A percentile compares a stretch with the other conserved stretches of the same genome.
phyloP scores from a whole-genome alignment of 2,888 invertebrate species.

The Alviniconcha strummeri region DNA sequence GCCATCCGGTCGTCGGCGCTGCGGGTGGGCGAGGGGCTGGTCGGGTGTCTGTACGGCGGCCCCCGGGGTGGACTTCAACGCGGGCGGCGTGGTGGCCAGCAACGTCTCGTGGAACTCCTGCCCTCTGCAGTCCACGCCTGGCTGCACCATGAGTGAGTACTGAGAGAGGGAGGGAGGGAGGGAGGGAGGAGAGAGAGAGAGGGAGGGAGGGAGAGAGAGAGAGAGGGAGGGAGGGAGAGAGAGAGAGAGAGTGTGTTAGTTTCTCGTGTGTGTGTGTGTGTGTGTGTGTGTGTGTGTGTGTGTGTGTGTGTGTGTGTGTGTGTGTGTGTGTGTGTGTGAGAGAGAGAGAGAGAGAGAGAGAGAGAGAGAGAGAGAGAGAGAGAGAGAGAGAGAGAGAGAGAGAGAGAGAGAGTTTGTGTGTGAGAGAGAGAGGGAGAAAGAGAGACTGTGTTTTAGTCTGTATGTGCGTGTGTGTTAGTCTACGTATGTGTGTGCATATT shows the following conservation, averaged over 20 bases:
- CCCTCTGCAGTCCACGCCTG: background rate
- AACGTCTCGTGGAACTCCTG: conserved; percentile 34
- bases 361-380: conserved; percentile 12
- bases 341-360: background rate
- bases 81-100: background rate
- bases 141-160: conserved; percentile 33
- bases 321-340: too few relatives aligned
- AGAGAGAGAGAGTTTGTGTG: background rate
- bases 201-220: too few relatives aligned
- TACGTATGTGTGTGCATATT: background rate
- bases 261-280: too few relatives aligned
- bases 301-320: too few relatives aligned
- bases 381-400: background rate
- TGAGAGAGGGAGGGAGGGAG: too few relatives aligned
- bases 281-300: too few relatives aligned
- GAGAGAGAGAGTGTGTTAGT: conserved; percentile 13
- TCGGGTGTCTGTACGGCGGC: conserved; percentile 33
- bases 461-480: conserved; percentile 5
- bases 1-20: background rate
- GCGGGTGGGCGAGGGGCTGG: conserved; percentile 31
- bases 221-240: background rate
- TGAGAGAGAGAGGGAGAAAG: background rate
- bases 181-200: too few relatives aligned
- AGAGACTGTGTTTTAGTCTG: background rate
- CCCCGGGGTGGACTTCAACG: conserved; percentile 34